Percentiles rank a stretch among this genome's conserved stretches.
These are phyloP conservation scores for Gisinianus flammeolus DNA, from an alignment of 2,888 invertebrate genomes.

Conservation along the genomic window DNA sequence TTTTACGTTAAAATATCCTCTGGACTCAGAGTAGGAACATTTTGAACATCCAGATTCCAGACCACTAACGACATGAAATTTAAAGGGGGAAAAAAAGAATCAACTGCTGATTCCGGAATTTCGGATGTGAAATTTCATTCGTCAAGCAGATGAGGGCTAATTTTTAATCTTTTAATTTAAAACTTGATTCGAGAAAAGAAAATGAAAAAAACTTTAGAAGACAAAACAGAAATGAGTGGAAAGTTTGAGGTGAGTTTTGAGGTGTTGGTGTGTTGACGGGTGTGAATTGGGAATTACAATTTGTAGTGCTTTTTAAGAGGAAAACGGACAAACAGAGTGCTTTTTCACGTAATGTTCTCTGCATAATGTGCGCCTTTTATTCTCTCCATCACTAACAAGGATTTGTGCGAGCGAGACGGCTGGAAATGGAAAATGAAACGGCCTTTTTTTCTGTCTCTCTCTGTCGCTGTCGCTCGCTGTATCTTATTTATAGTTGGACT, in stretches of 20 bases:
- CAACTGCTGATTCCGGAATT: neutral
- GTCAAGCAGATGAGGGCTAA: too few relatives aligned
- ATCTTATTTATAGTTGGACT: too few relatives aligned
- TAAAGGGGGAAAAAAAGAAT: neutral
- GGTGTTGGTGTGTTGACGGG: neutral
- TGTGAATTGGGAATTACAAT: neutral
- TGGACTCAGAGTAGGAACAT: too few relatives aligned
- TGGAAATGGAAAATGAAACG: neutral
- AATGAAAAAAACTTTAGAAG: neutral
- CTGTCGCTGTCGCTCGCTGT: neutral
- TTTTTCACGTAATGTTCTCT: conserved; percentile 16
- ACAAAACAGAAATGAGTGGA: neutral
- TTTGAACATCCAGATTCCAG: too few relatives aligned
- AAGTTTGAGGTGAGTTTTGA: neutral
- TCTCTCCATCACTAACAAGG: neutral
- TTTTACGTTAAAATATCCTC: too few relatives aligned
- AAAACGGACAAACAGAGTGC: conserved; percentile 5
- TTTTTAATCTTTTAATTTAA: too few relatives aligned
- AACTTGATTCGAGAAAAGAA: neutral
- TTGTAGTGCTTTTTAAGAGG: neutral
- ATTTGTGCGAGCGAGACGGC: neutral
- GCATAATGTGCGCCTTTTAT: neutral
- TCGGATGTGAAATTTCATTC: too few relatives aligned
- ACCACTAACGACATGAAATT: too few relatives aligned
- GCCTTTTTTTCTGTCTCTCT: neutral